phyloP scores from a whole-genome alignment of 2,797 vertebrate genomes.

The Glossophaga mutica region DNA sequence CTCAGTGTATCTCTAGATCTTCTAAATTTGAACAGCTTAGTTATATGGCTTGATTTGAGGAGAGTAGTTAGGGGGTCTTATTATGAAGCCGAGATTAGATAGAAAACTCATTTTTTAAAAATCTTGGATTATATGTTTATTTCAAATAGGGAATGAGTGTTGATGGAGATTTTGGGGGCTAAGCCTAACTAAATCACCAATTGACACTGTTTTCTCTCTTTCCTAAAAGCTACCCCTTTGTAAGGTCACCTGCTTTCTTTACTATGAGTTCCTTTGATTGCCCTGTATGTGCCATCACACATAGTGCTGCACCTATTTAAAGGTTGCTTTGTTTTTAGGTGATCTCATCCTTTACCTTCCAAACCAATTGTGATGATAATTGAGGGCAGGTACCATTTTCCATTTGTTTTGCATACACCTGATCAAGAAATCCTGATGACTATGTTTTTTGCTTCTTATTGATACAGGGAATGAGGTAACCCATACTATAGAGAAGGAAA shows the following conservation, averaged over 20 bases:
- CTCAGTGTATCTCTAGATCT: background rate
- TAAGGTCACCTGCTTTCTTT: slow-evolving; percentile 1
- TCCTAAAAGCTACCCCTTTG: background rate
- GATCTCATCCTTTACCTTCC: background rate
- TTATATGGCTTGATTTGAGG: background rate
- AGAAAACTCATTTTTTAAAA: background rate
- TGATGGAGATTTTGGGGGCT: background rate
- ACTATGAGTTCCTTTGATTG: background rate
- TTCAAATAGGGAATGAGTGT: background rate
- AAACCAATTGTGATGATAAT: background rate
- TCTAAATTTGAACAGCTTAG: background rate
- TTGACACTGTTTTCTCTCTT: background rate
- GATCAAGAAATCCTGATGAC: background rate
- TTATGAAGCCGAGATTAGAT: background rate
- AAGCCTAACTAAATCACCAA: background rate
- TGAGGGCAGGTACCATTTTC: background rate
- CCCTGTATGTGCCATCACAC: background rate
- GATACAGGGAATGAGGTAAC: background rate
- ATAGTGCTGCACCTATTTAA: background rate
- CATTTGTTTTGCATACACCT: background rate
- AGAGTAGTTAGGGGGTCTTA: background rate
- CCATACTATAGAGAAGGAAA: background rate
- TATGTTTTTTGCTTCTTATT: background rate
- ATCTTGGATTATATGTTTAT: background rate
- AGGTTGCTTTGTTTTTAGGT: background rate